phyloP scores from a whole-genome alignment of 2,113 vertebrate species.

The Tapirus terrestris region DNA sequence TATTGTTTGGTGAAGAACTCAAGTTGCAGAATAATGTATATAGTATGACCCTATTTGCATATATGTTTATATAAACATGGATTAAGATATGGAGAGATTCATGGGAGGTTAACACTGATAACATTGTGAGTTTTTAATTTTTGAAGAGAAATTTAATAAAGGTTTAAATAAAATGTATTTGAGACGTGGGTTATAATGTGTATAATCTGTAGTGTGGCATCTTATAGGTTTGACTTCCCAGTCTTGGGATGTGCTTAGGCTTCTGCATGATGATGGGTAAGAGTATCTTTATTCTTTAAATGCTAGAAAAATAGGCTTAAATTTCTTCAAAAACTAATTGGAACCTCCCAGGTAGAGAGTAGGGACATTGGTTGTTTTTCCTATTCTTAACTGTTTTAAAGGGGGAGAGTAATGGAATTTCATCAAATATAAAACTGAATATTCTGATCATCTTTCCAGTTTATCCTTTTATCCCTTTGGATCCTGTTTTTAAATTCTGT shows the following conservation, averaged over 20 bases:
- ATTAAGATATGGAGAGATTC: background rate
- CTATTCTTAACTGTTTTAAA: background rate
- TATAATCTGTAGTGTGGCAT: background rate
- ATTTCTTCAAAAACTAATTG: background rate
- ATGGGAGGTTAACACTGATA: background rate
- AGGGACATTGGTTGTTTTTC: background rate
- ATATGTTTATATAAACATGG: background rate
- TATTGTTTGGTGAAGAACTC: background rate
- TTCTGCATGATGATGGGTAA: background rate
- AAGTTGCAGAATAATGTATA: background rate
- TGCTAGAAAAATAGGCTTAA: background rate
- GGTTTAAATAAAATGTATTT: constrained; percentile 13
- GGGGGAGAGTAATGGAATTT: background rate
- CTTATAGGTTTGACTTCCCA: background rate
- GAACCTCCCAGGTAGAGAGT: background rate
- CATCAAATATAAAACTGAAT: background rate
- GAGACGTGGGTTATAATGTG: background rate
- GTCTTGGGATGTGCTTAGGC: background rate
- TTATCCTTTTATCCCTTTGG: background rate
- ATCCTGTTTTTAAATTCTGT: background rate
- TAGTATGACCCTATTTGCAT: background rate
- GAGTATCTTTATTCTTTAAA: background rate
- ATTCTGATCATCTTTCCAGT: background rate
- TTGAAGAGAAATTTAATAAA: background rate
- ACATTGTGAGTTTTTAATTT: constrained; percentile 17